Percentiles rank a stretch among this genome's conserved stretches.
phyloP scores from a whole-genome alignment of 2,888 invertebrate species.

The Agrotis exclamationis region DNA sequence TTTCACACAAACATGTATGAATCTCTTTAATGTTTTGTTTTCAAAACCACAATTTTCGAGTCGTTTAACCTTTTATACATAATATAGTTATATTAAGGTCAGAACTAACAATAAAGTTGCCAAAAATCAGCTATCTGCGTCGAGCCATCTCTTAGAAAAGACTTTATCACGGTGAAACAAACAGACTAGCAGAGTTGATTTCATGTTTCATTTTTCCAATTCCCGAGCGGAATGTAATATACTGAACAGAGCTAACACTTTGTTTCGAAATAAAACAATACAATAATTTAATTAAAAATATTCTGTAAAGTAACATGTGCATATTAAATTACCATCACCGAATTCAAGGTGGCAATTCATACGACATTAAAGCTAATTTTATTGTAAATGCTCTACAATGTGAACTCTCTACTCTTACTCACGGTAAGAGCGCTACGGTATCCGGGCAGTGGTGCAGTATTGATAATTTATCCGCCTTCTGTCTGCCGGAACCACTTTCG shows the following conservation, averaged over 20 bases:
- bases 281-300: constrained; percentile 46
- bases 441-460: constrained; percentile 25
- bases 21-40: constrained; percentile 25
- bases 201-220: constrained; percentile 59
- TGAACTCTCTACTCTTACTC: too few species aligned
- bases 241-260: constrained; percentile 40
- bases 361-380: constrained; percentile 6
- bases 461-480: constrained; percentile 67
- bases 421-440: background rate
- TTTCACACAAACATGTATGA: background rate
- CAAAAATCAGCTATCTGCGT: constrained; percentile 36
- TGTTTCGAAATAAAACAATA: constrained; percentile 45
- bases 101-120: constrained; percentile 37
- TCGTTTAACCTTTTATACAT: constrained; percentile 29
- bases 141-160: constrained; percentile 39
- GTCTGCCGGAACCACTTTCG: constrained; percentile 58
- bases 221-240: constrained; percentile 41
- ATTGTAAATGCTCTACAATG: constrained; percentile 19
- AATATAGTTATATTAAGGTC: constrained; percentile 34
- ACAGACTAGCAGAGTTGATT: constrained; percentile 45
- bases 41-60: constrained; percentile 24
- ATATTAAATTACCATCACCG: constrained; percentile 41
- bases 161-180: constrained; percentile 44
- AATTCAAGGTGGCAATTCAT: constrained; percentile 20
- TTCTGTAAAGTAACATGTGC: constrained; percentile 20